These are phyloP conservation scores for Drosophila aldrichi DNA, from an alignment of 2,888 invertebrate genomes.

Conservation along the genomic window DNA sequence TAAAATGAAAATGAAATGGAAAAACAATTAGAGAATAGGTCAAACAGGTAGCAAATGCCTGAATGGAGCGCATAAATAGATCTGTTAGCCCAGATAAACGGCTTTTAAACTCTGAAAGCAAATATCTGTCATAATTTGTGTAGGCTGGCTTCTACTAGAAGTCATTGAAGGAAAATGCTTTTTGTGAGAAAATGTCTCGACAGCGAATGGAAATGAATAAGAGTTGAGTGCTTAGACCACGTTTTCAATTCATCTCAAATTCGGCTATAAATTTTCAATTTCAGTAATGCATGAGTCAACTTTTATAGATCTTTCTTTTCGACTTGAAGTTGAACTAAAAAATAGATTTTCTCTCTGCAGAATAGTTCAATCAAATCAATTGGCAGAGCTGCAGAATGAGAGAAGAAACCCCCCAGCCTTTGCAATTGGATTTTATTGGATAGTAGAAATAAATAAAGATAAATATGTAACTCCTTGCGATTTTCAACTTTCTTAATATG, in stretches of 20 bases:
- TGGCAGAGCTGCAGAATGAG: not conserved
- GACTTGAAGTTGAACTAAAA: not conserved
- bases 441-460: not conserved
- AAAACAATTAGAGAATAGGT: constrained; percentile 54
- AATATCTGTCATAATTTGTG: constrained; percentile 64
- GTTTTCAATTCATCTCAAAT: not conserved
- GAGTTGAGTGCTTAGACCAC: no score
- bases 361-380: constrained; percentile 7
- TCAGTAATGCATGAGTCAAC: constrained; percentile 2
- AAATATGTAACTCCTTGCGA: not conserved
- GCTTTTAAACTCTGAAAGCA: constrained; percentile 57
- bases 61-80: constrained; percentile 45
- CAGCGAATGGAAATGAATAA: not conserved
- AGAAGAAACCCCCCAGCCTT: not conserved
- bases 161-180: constrained; percentile 6
- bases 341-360: not conserved
- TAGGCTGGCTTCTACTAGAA: constrained; percentile 26
- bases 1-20: constrained; percentile 11
- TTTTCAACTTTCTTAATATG: not conserved
- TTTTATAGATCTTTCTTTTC: not conserved
- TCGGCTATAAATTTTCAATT: constrained; percentile 1
- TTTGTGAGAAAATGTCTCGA: constrained; percentile 28
- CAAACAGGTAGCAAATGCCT: constrained; percentile 56
- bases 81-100: constrained; percentile 55
- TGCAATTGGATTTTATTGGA: not conserved